Percentiles rank a stretch among this genome's conserved stretches.
Conservation (phyloP, 2,113 vertebrate genomes). For the Agapornis roseicollis region DNA sequence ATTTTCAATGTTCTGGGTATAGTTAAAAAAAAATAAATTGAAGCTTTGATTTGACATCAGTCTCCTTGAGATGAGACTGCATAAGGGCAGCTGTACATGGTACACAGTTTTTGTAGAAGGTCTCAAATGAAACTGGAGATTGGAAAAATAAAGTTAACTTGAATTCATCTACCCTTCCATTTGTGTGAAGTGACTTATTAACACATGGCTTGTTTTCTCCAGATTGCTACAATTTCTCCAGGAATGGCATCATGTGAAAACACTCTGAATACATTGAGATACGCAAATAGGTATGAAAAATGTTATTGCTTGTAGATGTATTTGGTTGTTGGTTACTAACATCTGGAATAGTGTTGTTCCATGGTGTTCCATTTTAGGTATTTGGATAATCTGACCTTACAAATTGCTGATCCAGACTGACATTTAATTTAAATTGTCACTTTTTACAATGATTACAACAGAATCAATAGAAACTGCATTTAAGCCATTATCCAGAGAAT, state of each 20-base stretch:
- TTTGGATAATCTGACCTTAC: background rate
- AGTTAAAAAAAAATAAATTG: background rate
- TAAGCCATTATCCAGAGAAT: background rate
- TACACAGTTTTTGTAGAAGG: background rate
- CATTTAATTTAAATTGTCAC: background rate
- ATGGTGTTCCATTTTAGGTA: background rate
- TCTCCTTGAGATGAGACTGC: background rate
- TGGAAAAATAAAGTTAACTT: background rate
- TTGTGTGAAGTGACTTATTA: background rate
- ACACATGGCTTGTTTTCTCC: background rate
- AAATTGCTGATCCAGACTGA: background rate
- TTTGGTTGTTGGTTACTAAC: background rate
- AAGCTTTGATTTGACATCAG: background rate
- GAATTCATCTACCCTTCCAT: background rate
- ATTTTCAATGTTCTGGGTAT: background rate
- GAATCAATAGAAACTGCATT: background rate
- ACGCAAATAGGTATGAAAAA: constrained; percentile 91
- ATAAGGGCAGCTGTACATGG: background rate
- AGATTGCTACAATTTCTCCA: constrained; percentile 98
- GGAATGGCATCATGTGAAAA: constrained; percentile 99
- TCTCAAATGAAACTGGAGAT: background rate
- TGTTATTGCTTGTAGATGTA: background rate
- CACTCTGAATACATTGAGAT: constrained; percentile 96
- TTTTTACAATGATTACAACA: background rate
- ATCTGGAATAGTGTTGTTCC: background rate